phyloP scores from a whole-genome alignment of 1,140 invertebrate genomes.

The Globodera ellingtonae region DNA sequence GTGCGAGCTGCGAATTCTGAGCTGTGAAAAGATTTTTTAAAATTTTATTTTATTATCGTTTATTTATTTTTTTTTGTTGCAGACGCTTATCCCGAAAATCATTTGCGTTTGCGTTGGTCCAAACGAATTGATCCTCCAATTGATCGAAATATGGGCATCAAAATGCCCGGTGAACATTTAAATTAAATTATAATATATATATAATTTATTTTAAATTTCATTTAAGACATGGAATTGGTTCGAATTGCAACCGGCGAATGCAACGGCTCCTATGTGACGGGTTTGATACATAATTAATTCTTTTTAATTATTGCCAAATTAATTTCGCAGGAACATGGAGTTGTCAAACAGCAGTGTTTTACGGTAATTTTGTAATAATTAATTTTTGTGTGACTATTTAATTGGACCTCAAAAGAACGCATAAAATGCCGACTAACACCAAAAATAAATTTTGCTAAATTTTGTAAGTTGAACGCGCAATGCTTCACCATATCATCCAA shows the following conservation, averaged over 20 bases:
- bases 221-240: slow-evolving; percentile 24
- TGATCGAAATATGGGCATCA: slow-evolving; percentile 59
- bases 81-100: slow-evolving; percentile 63
- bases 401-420: too few relatives aligned
- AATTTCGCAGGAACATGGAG: slow-evolving; percentile 51
- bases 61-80: slow-evolving; percentile 32
- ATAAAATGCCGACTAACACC: neutral
- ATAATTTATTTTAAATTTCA: neutral
- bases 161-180: slow-evolving; percentile 56
- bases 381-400: too few relatives aligned
- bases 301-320: slow-evolving; percentile 16
- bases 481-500: slow-evolving; percentile 65
- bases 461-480: slow-evolving; percentile 43
- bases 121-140: slow-evolving; percentile 57
- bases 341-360: slow-evolving; percentile 63
- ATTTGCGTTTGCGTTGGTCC: slow-evolving; percentile 57
- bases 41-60: slow-evolving; percentile 28
- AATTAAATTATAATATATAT: neutral
- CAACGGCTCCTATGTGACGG: slow-evolving; percentile 64
- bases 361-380: slow-evolving; percentile 26
- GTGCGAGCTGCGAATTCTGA: slow-evolving; percentile 58
- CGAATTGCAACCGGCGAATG: slow-evolving; percentile 52
- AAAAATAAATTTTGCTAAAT: neutral
- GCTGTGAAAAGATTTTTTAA: slow-evolving; percentile 41
- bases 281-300: slow-evolving; percentile 33